These are phyloP conservation scores for Micromesistius poutassou DNA, from an alignment of 2,797 vertebrate genomes.

Conservation along the genomic window DNA sequence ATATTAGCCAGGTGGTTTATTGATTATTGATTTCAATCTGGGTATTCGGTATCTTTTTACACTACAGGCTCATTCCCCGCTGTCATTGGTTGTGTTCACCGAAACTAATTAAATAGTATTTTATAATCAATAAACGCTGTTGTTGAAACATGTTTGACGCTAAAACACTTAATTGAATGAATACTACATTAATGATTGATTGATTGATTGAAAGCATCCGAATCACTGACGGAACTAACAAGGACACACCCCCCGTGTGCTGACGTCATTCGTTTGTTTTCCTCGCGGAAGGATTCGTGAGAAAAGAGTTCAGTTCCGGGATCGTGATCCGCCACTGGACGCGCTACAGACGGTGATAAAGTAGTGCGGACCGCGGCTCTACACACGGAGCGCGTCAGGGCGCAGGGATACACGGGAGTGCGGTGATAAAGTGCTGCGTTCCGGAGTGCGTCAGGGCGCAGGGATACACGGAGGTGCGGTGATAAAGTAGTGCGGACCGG, in stretches of 20 bases:
- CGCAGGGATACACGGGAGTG: conserved; percentile 62
- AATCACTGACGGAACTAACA: background rate
- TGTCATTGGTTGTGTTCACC: too few relatives aligned
- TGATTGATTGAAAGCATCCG: background rate
- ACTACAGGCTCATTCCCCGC: too few relatives aligned
- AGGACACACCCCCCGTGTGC: conserved; percentile 17
- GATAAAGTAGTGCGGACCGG: background rate
- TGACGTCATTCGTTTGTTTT: conserved; percentile 52
- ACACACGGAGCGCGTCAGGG: conserved; percentile 20
- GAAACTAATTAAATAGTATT: conserved; percentile 38
- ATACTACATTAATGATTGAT: background rate
- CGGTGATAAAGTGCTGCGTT: background rate
- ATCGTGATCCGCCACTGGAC: conserved; percentile 59
- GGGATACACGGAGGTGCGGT: conserved; percentile 52
- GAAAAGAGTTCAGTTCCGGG: conserved; percentile 55
- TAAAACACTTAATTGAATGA: background rate
- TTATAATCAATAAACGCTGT: conserved; percentile 6
- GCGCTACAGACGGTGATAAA: background rate
- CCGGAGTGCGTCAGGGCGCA: conserved; percentile 47
- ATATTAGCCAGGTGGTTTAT: too few relatives aligned
- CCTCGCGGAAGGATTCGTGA: conserved; percentile 58
- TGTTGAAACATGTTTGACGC: background rate
- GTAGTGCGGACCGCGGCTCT: background rate
- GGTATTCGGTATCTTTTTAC: too few relatives aligned
- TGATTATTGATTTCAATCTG: too few relatives aligned